phyloP scores from a whole-genome alignment of 2,797 vertebrate genomes.

The Hoplostethus atlanticus region DNA sequence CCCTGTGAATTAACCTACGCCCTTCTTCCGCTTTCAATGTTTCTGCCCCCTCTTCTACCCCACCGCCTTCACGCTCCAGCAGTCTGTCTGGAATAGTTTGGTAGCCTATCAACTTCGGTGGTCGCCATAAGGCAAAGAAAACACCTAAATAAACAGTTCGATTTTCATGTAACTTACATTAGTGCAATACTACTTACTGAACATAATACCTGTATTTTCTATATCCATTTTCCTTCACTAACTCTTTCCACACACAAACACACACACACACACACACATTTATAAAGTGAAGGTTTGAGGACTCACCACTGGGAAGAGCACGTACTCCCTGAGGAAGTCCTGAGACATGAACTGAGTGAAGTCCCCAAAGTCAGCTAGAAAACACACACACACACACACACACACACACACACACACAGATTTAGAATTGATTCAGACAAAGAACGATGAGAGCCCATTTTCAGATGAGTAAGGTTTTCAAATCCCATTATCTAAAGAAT shows the following conservation, averaged over 20 bases:
- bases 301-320: slow-evolving; percentile 97
- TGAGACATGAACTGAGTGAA: slow-evolving; percentile 93
- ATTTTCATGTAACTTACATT: too few relatives aligned
- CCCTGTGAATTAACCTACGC: background rate
- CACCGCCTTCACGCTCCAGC: background rate
- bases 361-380: slow-evolving; percentile 94
- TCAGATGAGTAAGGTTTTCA: background rate
- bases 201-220: background rate
- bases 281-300: slow-evolving; percentile 20
- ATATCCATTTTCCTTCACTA: background rate
- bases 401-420: slow-evolving; percentile 23
- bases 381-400: slow-evolving; percentile 36
- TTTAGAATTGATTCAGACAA: background rate
- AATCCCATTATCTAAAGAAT: too few relatives aligned
- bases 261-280: slow-evolving; percentile 18
- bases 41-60: background rate
- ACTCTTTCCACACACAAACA: slow-evolving; percentile 27
- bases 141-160: too few relatives aligned
- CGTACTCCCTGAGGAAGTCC: slow-evolving; percentile 96
- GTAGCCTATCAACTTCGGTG: too few relatives aligned
- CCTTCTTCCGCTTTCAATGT: background rate
- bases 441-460: background rate
- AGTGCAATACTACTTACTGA: too few relatives aligned
- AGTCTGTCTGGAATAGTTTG: background rate
- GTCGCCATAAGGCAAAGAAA: too few relatives aligned